Base-by-base conservation (phyloP, 2,113 vertebrate species). In the Eurypyga helias region DNA sequence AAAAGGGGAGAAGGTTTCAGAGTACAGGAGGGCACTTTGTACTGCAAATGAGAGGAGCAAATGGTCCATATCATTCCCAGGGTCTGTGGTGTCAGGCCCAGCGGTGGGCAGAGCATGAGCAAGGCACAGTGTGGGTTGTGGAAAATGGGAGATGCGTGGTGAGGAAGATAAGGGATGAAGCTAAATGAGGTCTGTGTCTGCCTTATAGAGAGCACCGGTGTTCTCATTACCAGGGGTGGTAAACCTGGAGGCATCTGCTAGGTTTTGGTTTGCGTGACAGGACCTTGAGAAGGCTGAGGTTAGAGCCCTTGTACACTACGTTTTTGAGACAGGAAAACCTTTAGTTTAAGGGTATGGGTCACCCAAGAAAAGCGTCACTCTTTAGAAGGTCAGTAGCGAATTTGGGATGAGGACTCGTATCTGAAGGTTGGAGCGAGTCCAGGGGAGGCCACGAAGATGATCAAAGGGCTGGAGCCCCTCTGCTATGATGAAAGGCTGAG, bases 11-110 rank as follows among this genome's bases (percentile, higher is more conserved):
- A 43, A 43, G 23, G 36, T 23, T 66, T 66, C n/a, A 19, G 51
- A 38, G 26, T 11, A 3, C 6, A 4, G 55, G 45, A 41, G 31
- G 8, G 11, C 3, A 21, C 4, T 75, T 54, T 25, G 33, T n/a
- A 13, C 17, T 62, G 66, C 52, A 45, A 34, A 21, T 21, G 36
- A 24, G 29, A 29, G 57, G 24, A 28, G 6, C 15, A 16, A 16
- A 16, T 2, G 13, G 8, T 13, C 10, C 1, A 0, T 38, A 77
- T 62, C 14, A n/a, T 31, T 8, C 45, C 25, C 36, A 10, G 6
- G 3, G 13, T 26, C 15, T 1, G 3, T 10, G 36, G 19, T 26
- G n/a, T 0, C 15, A 18, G 43, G 26, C 34, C 28, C 8, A 25
- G 23, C 12, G 41, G 41, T n/a, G 13, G 12, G 34, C 33, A n/a